Conservation (phyloP, 2,888 invertebrate genomes). For the Dynastes hyllus region DNA sequence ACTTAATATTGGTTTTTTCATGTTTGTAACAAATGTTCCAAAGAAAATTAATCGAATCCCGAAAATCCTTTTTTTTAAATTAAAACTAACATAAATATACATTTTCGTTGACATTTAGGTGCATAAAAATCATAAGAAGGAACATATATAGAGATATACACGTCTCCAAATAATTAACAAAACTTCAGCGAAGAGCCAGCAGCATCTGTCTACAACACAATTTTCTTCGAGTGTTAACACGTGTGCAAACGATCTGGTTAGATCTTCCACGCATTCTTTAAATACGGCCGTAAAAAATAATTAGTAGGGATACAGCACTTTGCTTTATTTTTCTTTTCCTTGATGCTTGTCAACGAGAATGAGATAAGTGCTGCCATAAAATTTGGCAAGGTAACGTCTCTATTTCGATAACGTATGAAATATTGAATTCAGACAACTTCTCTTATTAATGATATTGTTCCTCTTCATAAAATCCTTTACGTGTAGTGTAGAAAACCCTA, state of each 20-base stretch:
- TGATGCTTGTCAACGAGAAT: conserved; percentile 20
- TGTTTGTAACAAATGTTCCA: no score
- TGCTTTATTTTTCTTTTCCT: neutral
- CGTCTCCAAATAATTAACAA: conserved; percentile 28
- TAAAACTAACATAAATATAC: conserved; percentile 15
- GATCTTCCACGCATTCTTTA: conserved; percentile 24
- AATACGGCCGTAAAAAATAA: conserved; percentile 27
- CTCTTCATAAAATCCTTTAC: no score
- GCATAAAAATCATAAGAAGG: neutral
- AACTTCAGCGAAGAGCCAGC: neutral
- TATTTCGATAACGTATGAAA: neutral
- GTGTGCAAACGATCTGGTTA: conserved; percentile 33
- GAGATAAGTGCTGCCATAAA: neutral
- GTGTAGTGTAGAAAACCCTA: no score
- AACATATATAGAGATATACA: neutral
- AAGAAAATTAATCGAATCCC: neutral
- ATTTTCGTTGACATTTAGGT: neutral
- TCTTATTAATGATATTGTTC: no score
- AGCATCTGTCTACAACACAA: conserved; percentile 28
- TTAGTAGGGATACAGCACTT: conserved; percentile 14
- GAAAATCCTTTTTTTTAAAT: conserved; percentile 7
- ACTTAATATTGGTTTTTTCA: no score
- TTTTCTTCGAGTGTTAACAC: conserved; percentile 41
- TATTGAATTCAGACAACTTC: neutral
- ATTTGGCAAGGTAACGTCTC: neutral